Percentiles rank a stretch among this genome's conserved stretches.
Evolutionary conservation across 2,797 vertebrate species (phyloP).

Genomic region (Taeniopygia guttata): DNA sequence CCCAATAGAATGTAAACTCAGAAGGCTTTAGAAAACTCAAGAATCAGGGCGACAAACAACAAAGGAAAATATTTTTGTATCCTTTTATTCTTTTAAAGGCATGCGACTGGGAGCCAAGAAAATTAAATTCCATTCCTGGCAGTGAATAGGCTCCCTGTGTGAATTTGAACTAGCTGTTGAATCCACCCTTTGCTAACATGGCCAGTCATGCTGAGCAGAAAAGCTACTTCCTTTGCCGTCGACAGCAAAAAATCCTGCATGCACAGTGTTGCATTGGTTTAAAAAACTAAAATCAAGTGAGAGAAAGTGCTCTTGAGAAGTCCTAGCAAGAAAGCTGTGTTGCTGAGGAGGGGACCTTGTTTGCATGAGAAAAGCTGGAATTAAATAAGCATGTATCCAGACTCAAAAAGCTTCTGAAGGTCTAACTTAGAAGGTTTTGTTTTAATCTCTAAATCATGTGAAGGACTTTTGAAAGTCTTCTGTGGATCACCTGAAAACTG

Average conservation of each 20-base stretch:
- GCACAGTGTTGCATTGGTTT: not conserved
- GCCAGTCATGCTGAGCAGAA: not conserved
- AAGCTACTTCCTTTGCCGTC: not conserved
- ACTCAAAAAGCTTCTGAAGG: not conserved
- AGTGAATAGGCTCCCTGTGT: not conserved
- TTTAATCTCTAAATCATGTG: not conserved
- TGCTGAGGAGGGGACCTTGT: not conserved
- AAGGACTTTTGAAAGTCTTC: not conserved
- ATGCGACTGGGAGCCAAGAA: slow-evolving; percentile 10
- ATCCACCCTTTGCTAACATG: not conserved
- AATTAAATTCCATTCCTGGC: slow-evolving; percentile 16
- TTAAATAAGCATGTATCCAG: not conserved
- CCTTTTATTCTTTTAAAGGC: slow-evolving; percentile 19
- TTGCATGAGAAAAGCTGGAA: not conserved
- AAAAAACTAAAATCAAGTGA: not conserved
- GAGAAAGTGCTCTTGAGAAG: not conserved
- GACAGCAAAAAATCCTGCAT: not conserved
- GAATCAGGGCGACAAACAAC: too few species aligned
- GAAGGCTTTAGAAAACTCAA: too few species aligned
- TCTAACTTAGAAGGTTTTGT: not conserved
- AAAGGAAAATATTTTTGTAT: too few species aligned
- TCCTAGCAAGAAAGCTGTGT: not conserved
- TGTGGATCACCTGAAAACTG: not conserved
- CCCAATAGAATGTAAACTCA: too few species aligned
- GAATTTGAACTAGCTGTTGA: not conserved